These are phyloP conservation scores for human (Homo sapiens) DNA, from an alignment of 2,113 vertebrate species.

Conservation along the genomic window GRCh38 chrX:146911001-146911500, in stretches of 20 bases:
- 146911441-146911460: not conserved
- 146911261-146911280: not conserved
- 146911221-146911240: not conserved
- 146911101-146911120: not conserved
- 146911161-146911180: not conserved
- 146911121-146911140: conserved; percentile 23
- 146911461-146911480: not conserved
- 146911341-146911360: not conserved
- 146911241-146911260: not conserved
- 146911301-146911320: not conserved
- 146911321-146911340: not conserved
- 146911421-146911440: not conserved
- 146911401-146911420: not conserved
- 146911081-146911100: conserved; percentile 3
- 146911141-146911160: not conserved
- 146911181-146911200: not conserved
- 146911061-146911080: conserved; percentile 56
- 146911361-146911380: conserved; percentile 1
- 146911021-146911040: conserved; percentile 44
- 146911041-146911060: conserved; percentile 59
- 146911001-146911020: conserved; percentile 27
- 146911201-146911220: not conserved
- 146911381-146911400: not conserved
- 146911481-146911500: not conserved
- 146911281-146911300: not conserved